A percentile compares a stretch with the other conserved stretches of the same genome.
These are phyloP conservation scores for Anaspis maculata DNA, from an alignment of 2,888 invertebrate genomes.

Conservation along the genomic window DNA sequence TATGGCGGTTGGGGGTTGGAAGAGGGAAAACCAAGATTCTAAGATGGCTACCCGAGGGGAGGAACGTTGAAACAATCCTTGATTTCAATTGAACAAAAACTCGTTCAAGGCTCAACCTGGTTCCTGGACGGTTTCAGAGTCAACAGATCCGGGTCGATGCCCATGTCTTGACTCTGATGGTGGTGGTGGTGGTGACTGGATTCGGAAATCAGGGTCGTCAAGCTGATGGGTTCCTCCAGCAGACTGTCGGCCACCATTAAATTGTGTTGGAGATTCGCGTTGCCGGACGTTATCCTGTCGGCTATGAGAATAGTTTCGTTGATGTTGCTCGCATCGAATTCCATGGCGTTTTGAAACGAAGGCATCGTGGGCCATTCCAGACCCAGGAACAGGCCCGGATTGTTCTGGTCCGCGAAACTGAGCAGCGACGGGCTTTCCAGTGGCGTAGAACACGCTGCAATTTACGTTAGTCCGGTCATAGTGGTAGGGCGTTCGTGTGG, in stretches of 20 bases:
- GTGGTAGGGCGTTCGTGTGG: neutral
- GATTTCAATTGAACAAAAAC: no score
- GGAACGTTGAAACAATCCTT: no score
- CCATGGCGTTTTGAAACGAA: constrained; percentile 5
- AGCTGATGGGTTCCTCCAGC: constrained; percentile 25
- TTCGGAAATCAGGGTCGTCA: no score
- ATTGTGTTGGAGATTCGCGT: constrained; percentile 20
- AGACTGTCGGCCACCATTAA: constrained; percentile 32
- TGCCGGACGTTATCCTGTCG: constrained; percentile 33
- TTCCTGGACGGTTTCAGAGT: no score
- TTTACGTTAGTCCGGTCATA: neutral
- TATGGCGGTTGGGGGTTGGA: no score
- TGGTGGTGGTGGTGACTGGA: no score
- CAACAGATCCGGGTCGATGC: constrained; percentile 39
- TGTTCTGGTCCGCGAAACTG: constrained; percentile 24
- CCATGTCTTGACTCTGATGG: constrained; percentile 30
- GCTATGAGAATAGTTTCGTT: constrained; percentile 36
- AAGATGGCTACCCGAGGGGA: no score
- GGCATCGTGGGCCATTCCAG: constrained; percentile 37
- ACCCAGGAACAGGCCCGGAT: constrained; percentile 35
- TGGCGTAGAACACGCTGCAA: constrained; percentile 31
- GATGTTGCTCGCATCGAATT: constrained; percentile 17
- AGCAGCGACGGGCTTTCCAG: constrained; percentile 33
- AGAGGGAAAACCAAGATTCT: no score
- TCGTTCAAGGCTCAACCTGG: no score